phyloP scores from a whole-genome alignment of 2,797 vertebrate species.

The Pantherophis alleghaniensis region DNA sequence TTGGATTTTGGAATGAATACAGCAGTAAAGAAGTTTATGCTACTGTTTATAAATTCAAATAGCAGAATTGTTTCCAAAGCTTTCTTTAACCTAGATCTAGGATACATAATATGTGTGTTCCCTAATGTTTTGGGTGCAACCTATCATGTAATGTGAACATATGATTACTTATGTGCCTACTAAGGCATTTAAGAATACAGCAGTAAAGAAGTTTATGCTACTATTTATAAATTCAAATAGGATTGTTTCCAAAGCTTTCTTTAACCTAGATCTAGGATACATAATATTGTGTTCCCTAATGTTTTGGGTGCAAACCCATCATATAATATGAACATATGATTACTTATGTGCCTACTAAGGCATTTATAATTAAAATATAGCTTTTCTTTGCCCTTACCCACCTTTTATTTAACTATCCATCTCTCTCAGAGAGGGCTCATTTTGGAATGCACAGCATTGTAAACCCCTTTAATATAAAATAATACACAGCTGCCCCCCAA shows the following conservation, averaged over 20 bases:
- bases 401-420: not conserved
- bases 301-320: not conserved
- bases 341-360: not conserved
- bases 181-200: not conserved
- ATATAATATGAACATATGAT: not conserved
- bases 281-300: not conserved
- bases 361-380: not conserved
- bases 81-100: not conserved
- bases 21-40: not conserved
- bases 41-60: not conserved
- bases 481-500: not conserved
- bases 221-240: not conserved
- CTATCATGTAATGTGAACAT: not conserved
- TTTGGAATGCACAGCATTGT: not conserved
- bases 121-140: not conserved
- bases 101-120: not conserved
- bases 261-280: not conserved
- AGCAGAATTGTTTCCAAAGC: not conserved
- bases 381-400: not conserved
- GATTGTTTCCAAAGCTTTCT: not conserved
- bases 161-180: not conserved
- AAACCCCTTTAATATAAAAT: not conserved
- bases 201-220: not conserved
- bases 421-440: not conserved
- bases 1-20: not conserved